Conservation (phyloP, 2,888 invertebrate species). For the Rambutsinella grinnellia region DNA sequence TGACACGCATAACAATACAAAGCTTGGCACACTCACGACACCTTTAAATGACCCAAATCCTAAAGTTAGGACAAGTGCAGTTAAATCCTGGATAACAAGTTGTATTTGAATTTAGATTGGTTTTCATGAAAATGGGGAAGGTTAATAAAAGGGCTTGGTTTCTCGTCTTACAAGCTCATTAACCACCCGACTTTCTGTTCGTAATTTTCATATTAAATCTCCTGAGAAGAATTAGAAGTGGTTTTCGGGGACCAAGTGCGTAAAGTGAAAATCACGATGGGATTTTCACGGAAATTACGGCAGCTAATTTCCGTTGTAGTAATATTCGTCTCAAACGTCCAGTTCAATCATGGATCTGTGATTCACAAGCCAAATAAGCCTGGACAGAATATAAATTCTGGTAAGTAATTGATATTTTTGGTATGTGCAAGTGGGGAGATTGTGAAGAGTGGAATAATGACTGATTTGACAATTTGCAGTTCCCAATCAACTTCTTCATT, state of each 20-base stretch:
- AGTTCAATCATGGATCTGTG: neutral
- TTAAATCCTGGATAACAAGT: too few relatives aligned
- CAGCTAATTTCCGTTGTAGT: neutral
- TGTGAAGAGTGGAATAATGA: neutral
- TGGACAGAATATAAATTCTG: neutral
- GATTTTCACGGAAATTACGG: neutral
- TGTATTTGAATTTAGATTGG: too few relatives aligned
- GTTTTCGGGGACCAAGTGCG: neutral
- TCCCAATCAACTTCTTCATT: neutral
- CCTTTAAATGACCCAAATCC: too few relatives aligned
- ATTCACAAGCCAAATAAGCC: neutral
- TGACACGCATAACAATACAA: too few relatives aligned
- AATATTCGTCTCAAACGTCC: neutral
- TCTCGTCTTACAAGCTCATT: neutral
- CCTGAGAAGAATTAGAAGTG: neutral
- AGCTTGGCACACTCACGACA: too few relatives aligned
- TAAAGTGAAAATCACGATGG: neutral
- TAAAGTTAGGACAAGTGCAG: too few relatives aligned
- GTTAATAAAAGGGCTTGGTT: neutral
- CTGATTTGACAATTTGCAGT: neutral
- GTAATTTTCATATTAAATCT: neutral
- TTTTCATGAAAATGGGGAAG: neutral
- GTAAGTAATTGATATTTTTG: neutral
- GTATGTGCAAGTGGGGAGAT: too few relatives aligned
- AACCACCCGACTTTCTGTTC: neutral